Evolutionary conservation across 2,888 invertebrate species (phyloP).

Genomic region (Eudasyphora cyanicolor): DNA sequence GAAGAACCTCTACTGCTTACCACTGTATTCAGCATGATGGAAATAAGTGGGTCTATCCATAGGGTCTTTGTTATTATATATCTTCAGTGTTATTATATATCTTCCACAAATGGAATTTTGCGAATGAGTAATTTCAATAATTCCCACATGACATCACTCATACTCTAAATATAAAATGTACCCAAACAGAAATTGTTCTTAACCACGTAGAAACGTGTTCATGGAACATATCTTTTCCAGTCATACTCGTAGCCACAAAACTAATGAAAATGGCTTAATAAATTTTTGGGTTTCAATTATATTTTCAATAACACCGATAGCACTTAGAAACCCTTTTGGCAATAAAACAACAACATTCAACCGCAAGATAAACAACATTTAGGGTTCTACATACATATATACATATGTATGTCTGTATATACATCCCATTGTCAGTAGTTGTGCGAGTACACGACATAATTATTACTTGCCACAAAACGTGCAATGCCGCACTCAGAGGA

Average conservation of each 20-base stretch:
- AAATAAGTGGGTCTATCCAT: too few species aligned
- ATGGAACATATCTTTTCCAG: neutral
- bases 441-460: neutral
- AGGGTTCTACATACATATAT: too few species aligned
- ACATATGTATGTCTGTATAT: too few species aligned
- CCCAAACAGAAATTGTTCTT: neutral
- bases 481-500: neutral
- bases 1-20: too few species aligned
- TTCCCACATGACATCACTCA: too few species aligned
- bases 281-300: slow-evolving; percentile 27
- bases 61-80: too few species aligned
- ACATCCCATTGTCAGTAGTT: neutral
- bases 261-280: neutral
- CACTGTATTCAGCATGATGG: too few species aligned
- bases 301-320: slow-evolving; percentile 4
- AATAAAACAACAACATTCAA: neutral
- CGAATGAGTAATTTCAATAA: too few species aligned
- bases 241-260: neutral
- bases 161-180: neutral
- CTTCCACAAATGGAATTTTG: too few species aligned
- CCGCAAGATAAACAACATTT: neutral
- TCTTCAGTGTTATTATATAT: too few species aligned
- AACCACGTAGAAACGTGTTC: neutral
- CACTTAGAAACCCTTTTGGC: slow-evolving; percentile 5
- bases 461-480: slow-evolving; percentile 31